Conservation (phyloP, 2,797 vertebrate species). For the Phataginus tetradactyla region DNA sequence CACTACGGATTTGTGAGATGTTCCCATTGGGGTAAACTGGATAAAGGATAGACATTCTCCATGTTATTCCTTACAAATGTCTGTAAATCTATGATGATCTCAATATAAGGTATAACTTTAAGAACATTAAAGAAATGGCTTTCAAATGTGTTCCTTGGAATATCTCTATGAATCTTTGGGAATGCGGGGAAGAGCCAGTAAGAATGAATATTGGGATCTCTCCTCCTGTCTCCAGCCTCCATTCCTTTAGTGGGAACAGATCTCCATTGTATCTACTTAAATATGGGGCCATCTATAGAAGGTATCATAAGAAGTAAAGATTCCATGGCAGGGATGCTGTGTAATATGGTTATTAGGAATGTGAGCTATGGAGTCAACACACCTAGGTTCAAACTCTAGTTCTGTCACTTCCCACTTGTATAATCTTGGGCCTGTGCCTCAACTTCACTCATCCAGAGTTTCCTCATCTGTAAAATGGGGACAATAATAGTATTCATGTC, state of each 20-base stretch:
- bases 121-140: not conserved
- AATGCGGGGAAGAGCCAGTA: too few relatives aligned
- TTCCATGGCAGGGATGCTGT: not conserved
- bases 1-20: not conserved
- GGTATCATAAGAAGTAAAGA: not conserved
- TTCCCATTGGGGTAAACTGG: not conserved
- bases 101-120: not conserved
- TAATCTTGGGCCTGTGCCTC: not conserved
- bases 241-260: not conserved
- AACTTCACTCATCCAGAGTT: not conserved
- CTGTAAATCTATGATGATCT: not conserved
- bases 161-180: not conserved
- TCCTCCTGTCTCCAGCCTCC: not conserved
- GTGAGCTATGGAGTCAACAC: not conserved
- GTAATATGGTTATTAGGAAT: not conserved
- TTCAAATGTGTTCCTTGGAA: not conserved
- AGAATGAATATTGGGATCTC: not conserved
- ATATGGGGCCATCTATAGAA: too few relatives aligned
- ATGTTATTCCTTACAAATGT: not conserved
- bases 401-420: not conserved
- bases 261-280: not conserved
- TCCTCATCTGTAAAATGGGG: not conserved
- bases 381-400: not conserved
- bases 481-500: not conserved
- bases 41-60: not conserved